Base-by-base conservation (phyloP, 2,113 vertebrate species). In the Pelusios castaneus region DNA sequence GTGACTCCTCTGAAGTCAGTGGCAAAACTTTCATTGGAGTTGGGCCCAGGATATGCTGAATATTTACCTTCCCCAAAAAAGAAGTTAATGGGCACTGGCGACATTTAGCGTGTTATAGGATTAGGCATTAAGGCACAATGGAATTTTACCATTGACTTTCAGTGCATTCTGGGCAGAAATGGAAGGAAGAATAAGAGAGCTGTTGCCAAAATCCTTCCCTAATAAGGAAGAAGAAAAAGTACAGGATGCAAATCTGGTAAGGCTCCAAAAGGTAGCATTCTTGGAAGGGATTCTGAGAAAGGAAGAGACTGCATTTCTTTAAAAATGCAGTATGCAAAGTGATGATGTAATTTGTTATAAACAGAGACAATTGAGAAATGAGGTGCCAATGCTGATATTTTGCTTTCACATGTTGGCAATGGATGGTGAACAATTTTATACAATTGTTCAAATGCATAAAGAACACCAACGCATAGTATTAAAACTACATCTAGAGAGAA, bases 271-370 rank as follows among this genome's bases (percentile, higher is more conserved):
- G 93, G 49, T 54, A 86, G 92, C 84, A 34, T 87, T 96, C 94
- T 91, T 92, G 87, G 92, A 95, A 95, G 82, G 87, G 58, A 47
- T 92, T 93, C 90, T 85, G 63, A 93, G 90, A 94, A 93, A 95
- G 78, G 80, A 87, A 67, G 73, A 94, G 58, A 58, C 73, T 6
- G 4, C 85, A 96, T 93, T 82, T 89, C 87, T 93, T 85, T 92
- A 95, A 91, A 95, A 96, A 77, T 82, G 91, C 94, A 75, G 41
- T 77, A 89, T 90, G 77, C 84, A 85, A 85, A 91, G 84, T 87
- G 95, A 94, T 93, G 92, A 80, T 13, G 7, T 29, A 43, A 76
- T 27, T 43, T 25, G 9, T 45, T 91, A 77, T 82, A 90, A 84
- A 84, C 51, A 91, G 82, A 89, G 85, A 78, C 51, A 38, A 8